phyloP scores from a whole-genome alignment of 2,888 invertebrate genomes.

The Ornithoptera priamus region DNA sequence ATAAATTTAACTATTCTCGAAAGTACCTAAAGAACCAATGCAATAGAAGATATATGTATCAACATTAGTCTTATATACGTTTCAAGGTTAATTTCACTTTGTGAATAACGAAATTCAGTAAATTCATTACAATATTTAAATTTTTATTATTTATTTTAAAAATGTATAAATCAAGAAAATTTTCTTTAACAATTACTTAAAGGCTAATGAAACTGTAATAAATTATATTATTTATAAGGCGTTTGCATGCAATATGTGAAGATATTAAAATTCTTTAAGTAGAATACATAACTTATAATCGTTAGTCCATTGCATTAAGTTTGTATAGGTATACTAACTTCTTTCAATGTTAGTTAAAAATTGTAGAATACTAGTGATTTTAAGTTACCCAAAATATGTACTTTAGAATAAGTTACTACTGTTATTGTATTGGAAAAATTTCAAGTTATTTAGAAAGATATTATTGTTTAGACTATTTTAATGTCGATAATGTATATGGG shows the following conservation, averaged over 20 bases:
- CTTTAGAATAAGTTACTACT: too few species aligned
- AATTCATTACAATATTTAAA: not conserved
- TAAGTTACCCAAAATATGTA: too few species aligned
- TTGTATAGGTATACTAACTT: not conserved
- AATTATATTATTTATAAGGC: conserved; percentile 16
- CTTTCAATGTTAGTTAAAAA: too few species aligned
- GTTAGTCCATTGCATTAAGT: conserved; percentile 30
- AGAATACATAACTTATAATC: not conserved
- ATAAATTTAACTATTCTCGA: not conserved
- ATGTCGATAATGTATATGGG: too few species aligned
- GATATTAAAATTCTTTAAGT: not conserved
- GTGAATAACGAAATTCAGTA: not conserved
- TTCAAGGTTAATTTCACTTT: too few species aligned
- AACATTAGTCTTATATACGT: not conserved
- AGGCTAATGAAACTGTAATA: conserved; percentile 10
- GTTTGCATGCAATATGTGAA: conserved; percentile 10
- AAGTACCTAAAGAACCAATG: not conserved
- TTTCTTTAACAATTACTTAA: conserved; percentile 18
- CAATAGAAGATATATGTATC: not conserved
- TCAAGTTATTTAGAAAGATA: too few species aligned
- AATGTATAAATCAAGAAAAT: conserved; percentile 5
- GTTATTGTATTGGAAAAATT: too few species aligned
- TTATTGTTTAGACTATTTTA: too few species aligned
- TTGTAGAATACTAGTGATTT: too few species aligned
- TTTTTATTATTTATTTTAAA: not conserved